A percentile compares a stretch with the other conserved stretches of the same genome.
Evolutionary conservation across 2,797 vertebrate species (phyloP).

Genomic region (Acomys russatus): DNA sequence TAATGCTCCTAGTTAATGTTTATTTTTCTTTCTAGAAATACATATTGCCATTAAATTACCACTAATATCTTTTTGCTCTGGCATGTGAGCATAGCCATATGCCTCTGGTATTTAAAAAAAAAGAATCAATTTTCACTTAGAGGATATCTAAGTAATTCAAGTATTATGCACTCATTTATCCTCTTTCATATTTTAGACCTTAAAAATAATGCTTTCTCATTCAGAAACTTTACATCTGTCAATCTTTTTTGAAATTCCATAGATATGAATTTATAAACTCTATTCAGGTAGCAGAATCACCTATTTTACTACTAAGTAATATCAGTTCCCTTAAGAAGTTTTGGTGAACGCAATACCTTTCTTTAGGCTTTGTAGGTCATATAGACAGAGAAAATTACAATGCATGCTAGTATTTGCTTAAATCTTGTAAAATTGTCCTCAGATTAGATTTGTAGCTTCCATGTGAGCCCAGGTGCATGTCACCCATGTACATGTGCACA

Average conservation of each 20-base stretch:
- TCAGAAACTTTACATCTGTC: not conserved
- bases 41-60: conserved; percentile 63
- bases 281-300: not conserved
- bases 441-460: not conserved
- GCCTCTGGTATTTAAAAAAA: conserved; percentile 40
- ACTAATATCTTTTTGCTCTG: conserved; percentile 47
- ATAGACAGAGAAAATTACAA: not conserved
- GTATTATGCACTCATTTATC: not conserved
- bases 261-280: not conserved
- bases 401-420: not conserved
- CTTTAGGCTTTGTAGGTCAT: not conserved
- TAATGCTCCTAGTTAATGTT: conserved; percentile 64
- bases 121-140: conserved; percentile 42
- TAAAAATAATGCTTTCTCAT: not conserved
- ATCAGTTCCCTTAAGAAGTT: not conserved
- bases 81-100: not conserved
- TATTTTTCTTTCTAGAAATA: conserved; percentile 59
- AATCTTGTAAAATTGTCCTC: not conserved
- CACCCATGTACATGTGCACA: not conserved
- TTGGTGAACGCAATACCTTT: not conserved
- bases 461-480: not conserved
- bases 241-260: not conserved
- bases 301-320: not conserved
- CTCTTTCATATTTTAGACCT: not conserved
- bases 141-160: conserved; percentile 39